Base-by-base conservation (phyloP, 2,113 vertebrate genomes). In the Anhinga anhinga region DNA sequence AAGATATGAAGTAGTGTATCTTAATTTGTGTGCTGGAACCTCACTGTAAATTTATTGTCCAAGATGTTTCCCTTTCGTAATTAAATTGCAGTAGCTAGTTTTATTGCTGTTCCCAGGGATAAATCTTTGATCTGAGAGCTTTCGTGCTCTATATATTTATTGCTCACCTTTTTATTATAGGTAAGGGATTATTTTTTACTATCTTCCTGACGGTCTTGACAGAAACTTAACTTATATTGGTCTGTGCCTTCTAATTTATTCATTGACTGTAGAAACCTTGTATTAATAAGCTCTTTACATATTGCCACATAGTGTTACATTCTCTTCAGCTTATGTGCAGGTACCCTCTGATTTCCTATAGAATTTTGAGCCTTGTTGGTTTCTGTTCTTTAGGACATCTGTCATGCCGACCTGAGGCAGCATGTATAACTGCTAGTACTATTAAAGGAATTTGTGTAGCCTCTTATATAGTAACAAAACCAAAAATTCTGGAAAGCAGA, bases 21-120 rank as follows among this genome's bases (percentile, higher is more conserved):
- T 97, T 97, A 95, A 97, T 98, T 98, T 98, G 96, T 97, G 88
- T 96, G 92, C 86, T 93, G 89, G 91, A 96, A 88, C 66, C 42
- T 88, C 49, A 50, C 66, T 26, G 70, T 97, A 96, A 98, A 98
- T 98, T 98, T 98, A 96, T 94, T 95, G 97, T 81, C 96, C 83
- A 90, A 95, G 97, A 90, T 70, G 59, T 95, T 96, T 97, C 88
- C 94, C 94, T 97, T 96, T 98, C 97, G 97, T 98, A 98, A 98
- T 98, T 98, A 98, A 98, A 98, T 97, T 96, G 87, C 95, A 90
- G 81, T 96, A 97, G 90, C 95, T 95, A 86, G 94, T 94, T 98
- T 98, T 98, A 98, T 97, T 97, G 96, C 91, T 81, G 49, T 88
- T 97, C 88, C 53, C 55, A 83, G 70, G 83, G 85, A 98, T 98